Conservation (phyloP, 1,140 invertebrate genomes). For the Sminthurinus signatus region DNA sequence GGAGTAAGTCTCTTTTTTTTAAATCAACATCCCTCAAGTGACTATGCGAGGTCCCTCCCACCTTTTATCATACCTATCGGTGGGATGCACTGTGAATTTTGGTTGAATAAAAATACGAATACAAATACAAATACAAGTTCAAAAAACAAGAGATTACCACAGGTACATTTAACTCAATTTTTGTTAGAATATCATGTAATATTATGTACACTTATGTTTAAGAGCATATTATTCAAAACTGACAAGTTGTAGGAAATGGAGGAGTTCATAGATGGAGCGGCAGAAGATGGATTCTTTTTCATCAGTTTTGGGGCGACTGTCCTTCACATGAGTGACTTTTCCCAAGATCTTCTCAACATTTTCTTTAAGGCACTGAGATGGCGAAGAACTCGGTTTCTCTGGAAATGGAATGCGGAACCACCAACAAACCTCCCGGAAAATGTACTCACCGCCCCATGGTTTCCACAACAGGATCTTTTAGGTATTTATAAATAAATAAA, state of each 20-base stretch:
- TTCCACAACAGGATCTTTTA: slow-evolving; percentile 36
- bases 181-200: not conserved
- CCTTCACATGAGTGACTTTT: not conserved
- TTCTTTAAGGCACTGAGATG: slow-evolving; percentile 15
- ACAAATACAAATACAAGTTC: not conserved
- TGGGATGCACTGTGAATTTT: slow-evolving; percentile 10
- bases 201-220: no score
- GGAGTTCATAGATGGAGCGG: slow-evolving; percentile 47
- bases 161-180: slow-evolving; percentile 3
- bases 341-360: not conserved
- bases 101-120: not conserved
- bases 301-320: slow-evolving; percentile 49
- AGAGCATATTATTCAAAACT: no score
- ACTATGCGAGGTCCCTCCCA: slow-evolving; percentile 12
- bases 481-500: no score
- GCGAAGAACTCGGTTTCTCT: slow-evolving; percentile 19
- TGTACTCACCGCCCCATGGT: slow-evolving; percentile 28
- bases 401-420: slow-evolving; percentile 35
- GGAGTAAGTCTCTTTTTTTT: slow-evolving; percentile 10
- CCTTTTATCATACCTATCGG: slow-evolving; percentile 14
- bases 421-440: slow-evolving; percentile 27
- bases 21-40: slow-evolving; percentile 5
- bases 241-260: slow-evolving; percentile 43
- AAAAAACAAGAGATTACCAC: not conserved
- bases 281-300: slow-evolving; percentile 53